phyloP scores from a whole-genome alignment of 2,797 vertebrate species.

The Peromyscus attwateri region DNA sequence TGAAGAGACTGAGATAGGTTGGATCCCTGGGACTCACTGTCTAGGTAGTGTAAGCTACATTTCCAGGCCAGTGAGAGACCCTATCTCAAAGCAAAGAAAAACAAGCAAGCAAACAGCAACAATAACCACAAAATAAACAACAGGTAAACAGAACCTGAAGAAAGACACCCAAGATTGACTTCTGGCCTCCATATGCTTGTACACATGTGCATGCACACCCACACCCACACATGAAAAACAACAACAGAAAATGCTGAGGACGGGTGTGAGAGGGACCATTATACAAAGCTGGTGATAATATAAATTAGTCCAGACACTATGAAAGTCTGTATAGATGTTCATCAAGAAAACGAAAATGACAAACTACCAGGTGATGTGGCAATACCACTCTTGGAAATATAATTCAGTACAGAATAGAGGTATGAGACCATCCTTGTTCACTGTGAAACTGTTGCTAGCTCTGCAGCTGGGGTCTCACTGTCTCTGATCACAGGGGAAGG shows the following conservation, averaged over 20 bases:
- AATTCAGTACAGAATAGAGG: not conserved
- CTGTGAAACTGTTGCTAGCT: not conserved
- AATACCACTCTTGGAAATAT: not conserved
- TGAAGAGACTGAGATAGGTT: not conserved
- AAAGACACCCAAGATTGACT: not conserved
- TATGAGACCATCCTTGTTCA: not conserved
- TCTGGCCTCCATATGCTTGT: not conserved
- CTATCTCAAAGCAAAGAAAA: not conserved
- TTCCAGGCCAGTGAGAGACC: not conserved
- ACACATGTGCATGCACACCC: not conserved
- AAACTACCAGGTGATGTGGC: not conserved
- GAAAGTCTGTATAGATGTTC: not conserved
- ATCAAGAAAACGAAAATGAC: not conserved
- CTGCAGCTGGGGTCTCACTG: too few relatives aligned
- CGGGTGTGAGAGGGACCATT: not conserved
- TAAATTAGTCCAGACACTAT: not conserved
- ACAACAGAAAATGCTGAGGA: not conserved
- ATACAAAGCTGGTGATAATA: not conserved
- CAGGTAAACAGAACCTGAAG: not conserved
- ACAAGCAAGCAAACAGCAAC: not conserved
- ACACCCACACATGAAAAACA: not conserved
- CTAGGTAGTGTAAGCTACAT: not conserved
- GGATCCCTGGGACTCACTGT: not conserved
- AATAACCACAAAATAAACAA: not conserved
- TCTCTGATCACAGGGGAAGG: too few relatives aligned